phyloP scores from a whole-genome alignment of 2,113 vertebrate genomes.

The Scomber scombrus region DNA sequence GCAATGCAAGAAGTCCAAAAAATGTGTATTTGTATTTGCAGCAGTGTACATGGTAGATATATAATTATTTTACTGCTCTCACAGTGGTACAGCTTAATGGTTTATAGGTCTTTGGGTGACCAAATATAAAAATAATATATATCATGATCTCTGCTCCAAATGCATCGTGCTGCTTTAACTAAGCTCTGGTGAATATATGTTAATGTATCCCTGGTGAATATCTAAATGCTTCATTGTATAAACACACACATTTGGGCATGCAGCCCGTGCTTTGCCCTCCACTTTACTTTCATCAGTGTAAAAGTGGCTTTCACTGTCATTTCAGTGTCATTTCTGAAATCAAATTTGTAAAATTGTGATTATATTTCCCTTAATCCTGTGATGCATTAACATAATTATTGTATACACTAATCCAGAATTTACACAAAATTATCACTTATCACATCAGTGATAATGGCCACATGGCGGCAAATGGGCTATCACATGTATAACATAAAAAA shows the following conservation, averaged over 20 bases:
- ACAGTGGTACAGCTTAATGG: not conserved
- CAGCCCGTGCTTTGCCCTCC: constrained; percentile 26
- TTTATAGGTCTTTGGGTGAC: constrained; percentile 4
- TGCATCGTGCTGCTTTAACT: not conserved
- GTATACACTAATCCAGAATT: constrained; percentile 35
- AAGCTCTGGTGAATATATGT: constrained; percentile 9
- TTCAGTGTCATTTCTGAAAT: constrained; percentile 36
- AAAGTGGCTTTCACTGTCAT: constrained; percentile 3
- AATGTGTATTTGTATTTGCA: not conserved
- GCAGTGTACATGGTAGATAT: not conserved
- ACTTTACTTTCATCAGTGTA: constrained; percentile 30
- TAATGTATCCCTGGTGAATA: not conserved
- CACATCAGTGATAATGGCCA: not conserved
- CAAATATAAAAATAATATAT: not conserved
- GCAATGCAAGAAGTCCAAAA: not conserved
- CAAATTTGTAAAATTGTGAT: constrained; percentile 31
- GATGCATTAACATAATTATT: constrained; percentile 51
- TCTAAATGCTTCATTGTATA: not conserved
- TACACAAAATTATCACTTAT: constrained; percentile 25
- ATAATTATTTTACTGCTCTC: not conserved
- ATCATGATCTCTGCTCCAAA: not conserved
- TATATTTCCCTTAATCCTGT: constrained; percentile 40
- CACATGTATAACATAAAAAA: not conserved
- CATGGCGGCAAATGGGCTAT: not conserved
- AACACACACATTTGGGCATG: not conserved